Percentiles rank a stretch among this genome's conserved stretches.
Conservation (phyloP, 2,888 invertebrate species). For the Aspidiotus destructor region DNA sequence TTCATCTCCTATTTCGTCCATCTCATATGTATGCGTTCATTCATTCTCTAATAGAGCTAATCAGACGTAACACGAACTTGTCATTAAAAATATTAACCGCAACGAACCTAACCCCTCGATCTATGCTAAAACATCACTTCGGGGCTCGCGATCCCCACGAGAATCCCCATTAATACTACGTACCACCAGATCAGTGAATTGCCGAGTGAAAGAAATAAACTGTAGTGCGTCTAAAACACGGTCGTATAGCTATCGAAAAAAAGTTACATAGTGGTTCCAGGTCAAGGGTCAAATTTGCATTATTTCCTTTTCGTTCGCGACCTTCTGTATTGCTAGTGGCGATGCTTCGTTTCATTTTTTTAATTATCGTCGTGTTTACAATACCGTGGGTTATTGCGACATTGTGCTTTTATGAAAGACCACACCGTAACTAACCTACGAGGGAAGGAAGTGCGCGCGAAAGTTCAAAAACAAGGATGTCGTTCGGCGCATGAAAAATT, state of each 20-base stretch:
- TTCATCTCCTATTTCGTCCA: no score
- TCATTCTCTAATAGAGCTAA: background rate
- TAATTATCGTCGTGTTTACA: constrained; percentile 2
- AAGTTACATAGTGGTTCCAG: background rate
- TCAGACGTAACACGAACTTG: constrained; percentile 1
- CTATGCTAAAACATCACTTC: background rate
- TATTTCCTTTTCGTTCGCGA: background rate
- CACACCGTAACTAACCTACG: no score
- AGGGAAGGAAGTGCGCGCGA: no score
- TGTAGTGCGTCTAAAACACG: no score
- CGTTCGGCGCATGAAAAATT: no score
- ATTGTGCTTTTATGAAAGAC: no score
- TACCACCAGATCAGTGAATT: no score
- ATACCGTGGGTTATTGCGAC: background rate
- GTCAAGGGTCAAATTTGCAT: constrained; percentile 2
- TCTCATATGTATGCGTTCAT: no score
- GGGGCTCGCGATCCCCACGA: background rate
- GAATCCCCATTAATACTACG: background rate
- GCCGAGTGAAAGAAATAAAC: no score
- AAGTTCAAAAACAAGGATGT: no score
- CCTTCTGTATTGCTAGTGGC: background rate
- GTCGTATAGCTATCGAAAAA: background rate
- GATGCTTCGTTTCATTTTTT: background rate
- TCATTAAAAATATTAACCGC: background rate
- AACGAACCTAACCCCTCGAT: background rate